A percentile compares a stretch with the other conserved stretches of the same genome.
Evolutionary conservation across 2,797 vertebrate species (phyloP).

Genomic region (Chrysocyon brachyurus): DNA sequence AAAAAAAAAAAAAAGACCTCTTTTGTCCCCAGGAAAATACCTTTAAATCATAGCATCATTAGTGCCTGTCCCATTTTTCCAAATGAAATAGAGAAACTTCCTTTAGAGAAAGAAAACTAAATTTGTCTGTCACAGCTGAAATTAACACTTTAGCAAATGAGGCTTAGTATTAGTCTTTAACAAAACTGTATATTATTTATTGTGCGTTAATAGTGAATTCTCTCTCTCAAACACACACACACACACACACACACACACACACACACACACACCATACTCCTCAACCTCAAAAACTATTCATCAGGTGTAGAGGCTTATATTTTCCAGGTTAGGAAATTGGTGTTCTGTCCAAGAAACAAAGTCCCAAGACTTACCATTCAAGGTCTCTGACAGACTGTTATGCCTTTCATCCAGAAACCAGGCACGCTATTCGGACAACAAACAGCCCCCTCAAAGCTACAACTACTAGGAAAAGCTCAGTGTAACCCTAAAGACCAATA

Average conservation of each 20-base stretch:
- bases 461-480: neutral
- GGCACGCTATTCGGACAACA: neutral
- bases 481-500: neutral
- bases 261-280: neutral
- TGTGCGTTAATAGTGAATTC: neutral
- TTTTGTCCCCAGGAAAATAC: neutral
- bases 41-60: neutral
- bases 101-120: constrained; percentile 28
- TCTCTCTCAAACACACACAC: too few relatives aligned
- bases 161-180: neutral
- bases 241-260: neutral
- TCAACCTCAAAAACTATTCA: neutral
- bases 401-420: neutral
- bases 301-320: neutral
- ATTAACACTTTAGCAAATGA: neutral
- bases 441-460: neutral
- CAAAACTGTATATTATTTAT: constrained; percentile 12
- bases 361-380: neutral
- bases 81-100: constrained; percentile 4
- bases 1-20: neutral
- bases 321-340: neutral
- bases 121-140: neutral
- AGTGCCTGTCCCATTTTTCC: neutral
- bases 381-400: neutral
- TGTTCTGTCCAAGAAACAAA: neutral